Conservation (phyloP, 1,140 invertebrate species). For the Teleogryllus occipitalis region DNA sequence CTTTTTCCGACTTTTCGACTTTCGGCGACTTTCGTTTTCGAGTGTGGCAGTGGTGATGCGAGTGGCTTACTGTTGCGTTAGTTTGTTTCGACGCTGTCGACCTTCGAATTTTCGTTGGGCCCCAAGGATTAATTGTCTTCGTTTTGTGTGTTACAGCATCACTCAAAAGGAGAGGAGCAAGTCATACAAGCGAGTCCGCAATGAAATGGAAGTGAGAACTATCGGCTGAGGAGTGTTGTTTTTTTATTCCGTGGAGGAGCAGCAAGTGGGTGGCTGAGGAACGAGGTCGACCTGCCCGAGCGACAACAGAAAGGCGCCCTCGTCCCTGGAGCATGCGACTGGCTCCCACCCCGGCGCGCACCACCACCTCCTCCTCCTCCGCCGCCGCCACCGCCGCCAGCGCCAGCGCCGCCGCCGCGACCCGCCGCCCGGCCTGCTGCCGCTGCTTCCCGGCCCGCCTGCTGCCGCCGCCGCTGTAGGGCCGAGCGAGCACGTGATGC, state of each 20-base stretch:
- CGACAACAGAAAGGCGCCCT: not conserved
- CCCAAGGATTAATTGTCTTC: not conserved
- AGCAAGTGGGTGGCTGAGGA: not conserved
- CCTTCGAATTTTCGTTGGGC: not conserved
- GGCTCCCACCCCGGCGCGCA: too few relatives aligned
- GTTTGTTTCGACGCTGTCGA: not conserved
- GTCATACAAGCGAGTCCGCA: not conserved
- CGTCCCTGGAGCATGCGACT: not conserved
- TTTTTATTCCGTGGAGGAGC: not conserved
- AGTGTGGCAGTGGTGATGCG: not conserved
- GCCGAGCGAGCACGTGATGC: not conserved
- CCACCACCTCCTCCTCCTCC: not conserved
- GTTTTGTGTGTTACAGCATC: not conserved
- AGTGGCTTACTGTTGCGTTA: not conserved
- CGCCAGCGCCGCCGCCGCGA: not conserved
- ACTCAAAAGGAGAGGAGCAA: not conserved
- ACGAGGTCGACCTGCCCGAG: not conserved
- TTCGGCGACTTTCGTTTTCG: not conserved
- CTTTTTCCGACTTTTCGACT: not conserved
- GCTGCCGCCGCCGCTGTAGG: too few relatives aligned
- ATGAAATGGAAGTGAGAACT: conserved; percentile 4
- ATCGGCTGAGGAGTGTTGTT: not conserved
- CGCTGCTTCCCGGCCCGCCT: too few relatives aligned
- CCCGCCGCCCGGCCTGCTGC: too few relatives aligned
- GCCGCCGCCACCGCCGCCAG: not conserved